Evolutionary conservation across 64 coral and sea anemone genomes (phyloP).

Genomic region (Montipora efflorescens): DNA sequence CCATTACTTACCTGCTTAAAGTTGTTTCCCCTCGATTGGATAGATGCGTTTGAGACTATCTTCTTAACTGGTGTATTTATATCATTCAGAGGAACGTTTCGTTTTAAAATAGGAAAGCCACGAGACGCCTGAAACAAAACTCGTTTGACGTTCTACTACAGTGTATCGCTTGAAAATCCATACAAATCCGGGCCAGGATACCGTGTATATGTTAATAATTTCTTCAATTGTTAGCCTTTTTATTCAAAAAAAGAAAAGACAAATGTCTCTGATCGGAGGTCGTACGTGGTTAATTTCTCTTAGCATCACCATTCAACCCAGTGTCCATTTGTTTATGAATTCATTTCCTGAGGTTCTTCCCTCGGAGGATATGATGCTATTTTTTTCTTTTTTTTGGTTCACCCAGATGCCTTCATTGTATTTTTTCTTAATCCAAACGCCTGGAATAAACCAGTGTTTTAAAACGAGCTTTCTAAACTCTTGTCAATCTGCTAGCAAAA

Average conservation of each 20-base stretch:
- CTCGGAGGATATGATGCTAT: neutral
- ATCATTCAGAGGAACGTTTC: neutral
- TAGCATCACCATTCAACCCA: neutral
- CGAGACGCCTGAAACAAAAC: conserved; percentile 9
- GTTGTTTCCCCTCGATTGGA: neutral
- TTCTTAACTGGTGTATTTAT: neutral
- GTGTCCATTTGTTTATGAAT: neutral
- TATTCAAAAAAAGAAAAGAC: neutral
- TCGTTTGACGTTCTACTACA: neutral
- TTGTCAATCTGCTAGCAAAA: too few species aligned
- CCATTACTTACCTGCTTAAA: neutral
- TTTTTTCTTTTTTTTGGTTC: neutral
- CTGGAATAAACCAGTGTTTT: neutral
- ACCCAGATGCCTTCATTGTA: neutral
- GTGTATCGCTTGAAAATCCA: neutral
- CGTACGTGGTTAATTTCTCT: neutral
- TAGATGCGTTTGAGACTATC: neutral
- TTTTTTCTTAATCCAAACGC: too few species aligned
- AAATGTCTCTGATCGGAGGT: neutral
- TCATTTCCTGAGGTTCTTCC: neutral
- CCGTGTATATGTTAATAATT: neutral
- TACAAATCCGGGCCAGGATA: neutral
- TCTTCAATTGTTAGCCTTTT: neutral
- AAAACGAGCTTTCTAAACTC: neutral
- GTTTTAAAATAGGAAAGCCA: neutral